Evolutionary conservation across 2,797 vertebrate genomes (phyloP).

Genomic region (Loris lydekkerianus): DNA sequence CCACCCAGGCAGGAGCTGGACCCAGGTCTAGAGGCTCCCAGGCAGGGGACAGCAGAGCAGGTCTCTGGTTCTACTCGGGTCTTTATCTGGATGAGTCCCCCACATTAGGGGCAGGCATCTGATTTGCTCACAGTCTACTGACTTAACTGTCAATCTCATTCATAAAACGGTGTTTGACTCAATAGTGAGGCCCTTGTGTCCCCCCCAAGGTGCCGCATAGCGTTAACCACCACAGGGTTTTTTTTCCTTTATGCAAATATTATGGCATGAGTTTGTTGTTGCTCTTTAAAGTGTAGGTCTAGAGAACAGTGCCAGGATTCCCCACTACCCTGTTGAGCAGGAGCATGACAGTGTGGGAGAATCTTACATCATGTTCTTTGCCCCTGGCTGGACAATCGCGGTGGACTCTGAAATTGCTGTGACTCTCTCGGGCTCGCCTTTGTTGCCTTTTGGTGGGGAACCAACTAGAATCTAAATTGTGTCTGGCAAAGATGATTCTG

Average conservation of each 20-base stretch:
- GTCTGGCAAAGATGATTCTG: not conserved
- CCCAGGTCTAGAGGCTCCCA: not conserved
- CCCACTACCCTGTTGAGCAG: rapidly evolving
- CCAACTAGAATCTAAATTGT: conserved; percentile 8
- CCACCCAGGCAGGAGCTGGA: not conserved
- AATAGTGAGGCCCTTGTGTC: not conserved
- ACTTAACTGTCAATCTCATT: not conserved
- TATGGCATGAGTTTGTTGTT: not conserved
- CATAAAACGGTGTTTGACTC: not conserved
- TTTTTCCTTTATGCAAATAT: not conserved
- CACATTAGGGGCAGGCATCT: not conserved
- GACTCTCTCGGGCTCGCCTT: not conserved
- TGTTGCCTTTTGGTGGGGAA: not conserved
- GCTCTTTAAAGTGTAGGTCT: no score
- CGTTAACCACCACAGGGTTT: not conserved
- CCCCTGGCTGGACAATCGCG: not conserved
- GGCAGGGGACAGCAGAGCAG: rapidly evolving
- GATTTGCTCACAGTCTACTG: not conserved
- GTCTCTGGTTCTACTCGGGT: not conserved
- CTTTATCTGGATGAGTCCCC: not conserved
- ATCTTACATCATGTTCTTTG: no score
- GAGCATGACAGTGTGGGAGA: not conserved
- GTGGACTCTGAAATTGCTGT: not conserved
- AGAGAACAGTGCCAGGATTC: not conserved
- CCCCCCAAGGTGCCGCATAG: not conserved